Conservation (phyloP, 2,113 vertebrate species). For the Hydrochoerus hydrochaeris region DNA sequence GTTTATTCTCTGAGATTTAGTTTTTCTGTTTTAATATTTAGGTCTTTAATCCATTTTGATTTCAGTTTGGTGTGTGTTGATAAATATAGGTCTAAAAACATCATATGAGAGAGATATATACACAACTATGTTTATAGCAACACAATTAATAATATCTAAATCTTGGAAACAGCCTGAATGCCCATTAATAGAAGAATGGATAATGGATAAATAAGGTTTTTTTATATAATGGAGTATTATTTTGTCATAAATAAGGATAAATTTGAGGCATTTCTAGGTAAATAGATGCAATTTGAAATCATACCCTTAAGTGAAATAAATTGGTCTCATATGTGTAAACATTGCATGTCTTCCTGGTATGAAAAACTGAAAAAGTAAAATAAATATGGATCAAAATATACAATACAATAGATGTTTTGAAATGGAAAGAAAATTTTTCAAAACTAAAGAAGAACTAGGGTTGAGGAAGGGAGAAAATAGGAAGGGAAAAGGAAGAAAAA, state of each 20-base stretch:
- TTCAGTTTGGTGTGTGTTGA: not conserved
- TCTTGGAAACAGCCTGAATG: not conserved
- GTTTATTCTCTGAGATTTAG: not conserved
- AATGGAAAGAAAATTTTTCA: not conserved
- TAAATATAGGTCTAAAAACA: not conserved
- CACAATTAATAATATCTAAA: not conserved
- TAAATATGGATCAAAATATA: not conserved
- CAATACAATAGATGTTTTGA: not conserved
- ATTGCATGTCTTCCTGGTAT: not conserved
- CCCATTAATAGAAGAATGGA: not conserved
- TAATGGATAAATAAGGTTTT: not conserved
- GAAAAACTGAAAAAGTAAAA: not conserved
- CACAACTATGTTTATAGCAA: not conserved
- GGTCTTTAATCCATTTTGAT: not conserved
- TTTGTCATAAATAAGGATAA: not conserved
- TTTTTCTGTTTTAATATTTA: not conserved
- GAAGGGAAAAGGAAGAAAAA: not conserved
- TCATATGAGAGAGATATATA: not conserved
- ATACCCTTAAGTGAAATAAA: not conserved
- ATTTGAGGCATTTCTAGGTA: not conserved
- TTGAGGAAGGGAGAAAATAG: not conserved
- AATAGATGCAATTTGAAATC: not conserved
- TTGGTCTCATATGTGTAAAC: not conserved
- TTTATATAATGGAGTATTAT: not conserved
- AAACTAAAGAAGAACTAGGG: not conserved